phyloP scores from a whole-genome alignment of 2,113 vertebrate species.

The Labrus mixtus region DNA sequence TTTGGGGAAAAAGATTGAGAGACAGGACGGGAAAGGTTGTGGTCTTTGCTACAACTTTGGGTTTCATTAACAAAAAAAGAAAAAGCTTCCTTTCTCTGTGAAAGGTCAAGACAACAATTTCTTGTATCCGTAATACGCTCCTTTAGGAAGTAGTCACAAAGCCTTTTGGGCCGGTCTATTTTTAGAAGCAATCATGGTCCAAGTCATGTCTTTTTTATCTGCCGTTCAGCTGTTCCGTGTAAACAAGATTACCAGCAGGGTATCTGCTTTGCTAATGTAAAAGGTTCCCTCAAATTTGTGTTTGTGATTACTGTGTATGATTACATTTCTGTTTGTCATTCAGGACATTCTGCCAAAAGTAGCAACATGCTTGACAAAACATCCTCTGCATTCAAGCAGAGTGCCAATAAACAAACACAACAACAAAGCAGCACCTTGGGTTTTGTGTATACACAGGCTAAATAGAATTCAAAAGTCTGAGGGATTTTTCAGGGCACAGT shows the following conservation, averaged over 20 bases:
- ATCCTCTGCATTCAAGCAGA: conserved; percentile 40
- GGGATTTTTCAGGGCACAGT: conserved; percentile 28
- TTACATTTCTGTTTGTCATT: conserved; percentile 39
- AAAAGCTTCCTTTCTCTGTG: conserved; percentile 16
- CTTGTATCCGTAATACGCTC: conserved; percentile 31
- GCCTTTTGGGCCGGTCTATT: conserved; percentile 26
- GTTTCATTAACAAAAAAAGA: conserved; percentile 23
- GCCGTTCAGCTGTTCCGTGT: conserved; percentile 36
- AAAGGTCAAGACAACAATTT: conserved; percentile 39
- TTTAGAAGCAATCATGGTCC: conserved; percentile 43
- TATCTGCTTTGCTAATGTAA: conserved; percentile 36
- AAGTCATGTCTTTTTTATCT: conserved; percentile 47
- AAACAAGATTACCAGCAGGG: conserved; percentile 49
- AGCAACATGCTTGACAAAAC: conserved; percentile 33
- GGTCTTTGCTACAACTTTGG: conserved; percentile 1
- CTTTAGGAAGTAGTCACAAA: conserved; percentile 37
- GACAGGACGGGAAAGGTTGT: neutral
- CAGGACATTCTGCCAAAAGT: conserved; percentile 26
- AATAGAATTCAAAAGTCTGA: conserved; percentile 28
- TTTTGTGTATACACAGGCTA: conserved; percentile 39
- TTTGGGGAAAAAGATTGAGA: conserved; percentile 11
- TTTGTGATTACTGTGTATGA: conserved; percentile 40
- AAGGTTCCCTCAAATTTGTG: conserved; percentile 39
- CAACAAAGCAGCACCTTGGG: conserved; percentile 33
- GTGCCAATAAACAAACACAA: conserved; percentile 43